Evolutionary conservation across 2,797 vertebrate genomes (phyloP).

Genomic region (Miichthys miiuy): DNA sequence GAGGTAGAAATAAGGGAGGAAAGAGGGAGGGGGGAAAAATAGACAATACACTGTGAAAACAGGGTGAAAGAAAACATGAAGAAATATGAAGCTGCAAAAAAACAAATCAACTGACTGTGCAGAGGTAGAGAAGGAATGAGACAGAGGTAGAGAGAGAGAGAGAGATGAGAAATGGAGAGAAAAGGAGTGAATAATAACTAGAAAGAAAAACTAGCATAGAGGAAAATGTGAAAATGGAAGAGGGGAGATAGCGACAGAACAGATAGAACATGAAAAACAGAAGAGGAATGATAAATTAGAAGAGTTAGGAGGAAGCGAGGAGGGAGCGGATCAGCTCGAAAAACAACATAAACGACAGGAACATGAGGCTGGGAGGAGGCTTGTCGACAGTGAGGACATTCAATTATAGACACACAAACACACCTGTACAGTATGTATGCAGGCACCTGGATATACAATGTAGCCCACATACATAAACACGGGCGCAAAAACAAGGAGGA

Average conservation of each 20-base stretch:
- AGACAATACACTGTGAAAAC: constrained; percentile 36
- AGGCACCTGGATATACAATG: constrained; percentile 26
- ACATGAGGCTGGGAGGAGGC: constrained; percentile 29
- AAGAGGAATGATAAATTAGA: constrained; percentile 59
- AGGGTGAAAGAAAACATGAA: constrained; percentile 42
- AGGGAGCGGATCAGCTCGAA: constrained; percentile 41
- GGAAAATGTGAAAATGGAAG: constrained; percentile 49
- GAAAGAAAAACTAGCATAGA: constrained; percentile 38
- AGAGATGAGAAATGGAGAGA: constrained; percentile 48
- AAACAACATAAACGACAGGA: constrained; percentile 49
- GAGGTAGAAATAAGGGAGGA: not conserved
- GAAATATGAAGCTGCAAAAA: constrained; percentile 68
- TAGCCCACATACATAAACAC: constrained; percentile 34
- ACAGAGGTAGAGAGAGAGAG: constrained; percentile 23
- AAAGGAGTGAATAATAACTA: constrained; percentile 55
- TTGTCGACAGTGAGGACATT: constrained; percentile 35
- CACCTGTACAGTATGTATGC: constrained; percentile 31
- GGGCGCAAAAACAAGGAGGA: not conserved
- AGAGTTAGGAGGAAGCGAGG: constrained; percentile 29
- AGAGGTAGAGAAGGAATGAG: constrained; percentile 25
- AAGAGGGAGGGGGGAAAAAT: constrained; percentile 20
- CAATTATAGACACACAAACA: constrained; percentile 32
- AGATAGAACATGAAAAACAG: constrained; percentile 46
- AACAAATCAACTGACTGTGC: constrained; percentile 56
- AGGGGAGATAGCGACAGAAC: constrained; percentile 19